phyloP scores from a whole-genome alignment of 2,888 invertebrate genomes.

The Oxyscelio sp. region DNA sequence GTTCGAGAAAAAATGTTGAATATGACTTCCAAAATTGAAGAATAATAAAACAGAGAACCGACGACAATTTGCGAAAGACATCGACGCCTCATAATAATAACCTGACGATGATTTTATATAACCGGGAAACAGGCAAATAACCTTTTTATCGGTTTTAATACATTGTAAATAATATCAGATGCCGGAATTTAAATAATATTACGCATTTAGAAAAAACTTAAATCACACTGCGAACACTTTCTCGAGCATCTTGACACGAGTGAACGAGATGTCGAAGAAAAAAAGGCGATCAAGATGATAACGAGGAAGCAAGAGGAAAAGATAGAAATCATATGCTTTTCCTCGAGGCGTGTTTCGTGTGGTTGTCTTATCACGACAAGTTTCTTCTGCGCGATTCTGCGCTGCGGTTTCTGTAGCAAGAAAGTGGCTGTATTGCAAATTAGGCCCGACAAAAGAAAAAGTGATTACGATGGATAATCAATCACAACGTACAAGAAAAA shows the following conservation, averaged over 20 bases:
- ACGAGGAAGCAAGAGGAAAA: constrained; percentile 37
- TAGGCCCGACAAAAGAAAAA: constrained; percentile 59
- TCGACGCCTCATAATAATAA: constrained; percentile 12
- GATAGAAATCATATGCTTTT: constrained; percentile 67
- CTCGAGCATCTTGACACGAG: neutral
- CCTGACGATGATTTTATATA: constrained; percentile 5
- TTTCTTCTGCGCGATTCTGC: constrained; percentile 68
- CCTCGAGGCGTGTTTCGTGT: constrained; percentile 54
- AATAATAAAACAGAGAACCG: constrained; percentile 1
- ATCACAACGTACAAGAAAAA: constrained; percentile 50
- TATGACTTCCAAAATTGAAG: neutral
- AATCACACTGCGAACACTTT: constrained; percentile 6
- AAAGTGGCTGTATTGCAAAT: constrained; percentile 71
- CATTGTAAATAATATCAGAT: constrained; percentile 7
- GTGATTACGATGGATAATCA: constrained; percentile 51
- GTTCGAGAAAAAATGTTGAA: neutral
- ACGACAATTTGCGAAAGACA: neutral
- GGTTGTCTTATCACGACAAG: constrained; percentile 68
- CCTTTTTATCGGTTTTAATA: neutral
- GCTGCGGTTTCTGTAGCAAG: constrained; percentile 66
- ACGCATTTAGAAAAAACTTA: constrained; percentile 9
- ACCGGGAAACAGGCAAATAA: neutral
- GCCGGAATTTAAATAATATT: neutral
- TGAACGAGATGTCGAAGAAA: neutral
- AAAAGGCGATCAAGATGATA: constrained; percentile 38